Percentiles rank a stretch among this genome's conserved stretches.
Evolutionary conservation across 2,113 vertebrate species (phyloP).

Genomic region (Petaurus breviceps): DNA sequence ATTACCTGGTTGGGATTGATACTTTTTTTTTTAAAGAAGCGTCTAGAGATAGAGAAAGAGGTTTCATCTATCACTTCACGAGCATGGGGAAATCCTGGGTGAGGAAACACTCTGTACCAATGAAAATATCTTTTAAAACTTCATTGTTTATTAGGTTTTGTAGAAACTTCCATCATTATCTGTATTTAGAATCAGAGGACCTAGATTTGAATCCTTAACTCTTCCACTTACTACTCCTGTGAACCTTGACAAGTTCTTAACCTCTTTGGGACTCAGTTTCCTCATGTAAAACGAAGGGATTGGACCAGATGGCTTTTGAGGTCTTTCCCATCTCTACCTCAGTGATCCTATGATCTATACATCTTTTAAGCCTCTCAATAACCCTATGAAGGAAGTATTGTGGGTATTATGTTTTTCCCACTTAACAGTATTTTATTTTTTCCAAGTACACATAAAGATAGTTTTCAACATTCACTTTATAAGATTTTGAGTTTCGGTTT

Average conservation of each 20-base stretch:
- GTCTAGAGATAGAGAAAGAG: background rate
- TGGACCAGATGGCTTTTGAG: background rate
- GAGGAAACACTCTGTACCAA: background rate
- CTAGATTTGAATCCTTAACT: too few relatives aligned
- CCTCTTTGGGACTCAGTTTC: background rate
- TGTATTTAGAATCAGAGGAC: background rate
- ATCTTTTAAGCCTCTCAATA: background rate
- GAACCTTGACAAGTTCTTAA: too few relatives aligned
- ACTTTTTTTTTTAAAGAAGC: background rate
- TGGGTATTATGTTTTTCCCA: background rate
- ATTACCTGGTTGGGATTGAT: background rate
- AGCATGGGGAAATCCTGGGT: background rate
- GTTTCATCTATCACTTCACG: background rate
- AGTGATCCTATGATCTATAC: background rate
- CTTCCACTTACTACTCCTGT: too few relatives aligned
- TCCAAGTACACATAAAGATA: too few relatives aligned
- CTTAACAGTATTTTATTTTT: too few relatives aligned
- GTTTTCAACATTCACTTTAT: too few relatives aligned
- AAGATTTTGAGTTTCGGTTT: too few relatives aligned
- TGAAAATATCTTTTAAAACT: background rate
- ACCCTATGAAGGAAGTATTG: background rate
- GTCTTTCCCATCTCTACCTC: background rate
- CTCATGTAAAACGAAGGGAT: background rate
- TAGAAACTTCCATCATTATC: background rate
- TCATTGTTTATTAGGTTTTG: background rate